Percentiles rank a stretch among this genome's conserved stretches.
These are phyloP conservation scores for Caenorhabditis sulstoni DNA, from an alignment of 2,888 invertebrate species.

Conservation along the genomic window DNA sequence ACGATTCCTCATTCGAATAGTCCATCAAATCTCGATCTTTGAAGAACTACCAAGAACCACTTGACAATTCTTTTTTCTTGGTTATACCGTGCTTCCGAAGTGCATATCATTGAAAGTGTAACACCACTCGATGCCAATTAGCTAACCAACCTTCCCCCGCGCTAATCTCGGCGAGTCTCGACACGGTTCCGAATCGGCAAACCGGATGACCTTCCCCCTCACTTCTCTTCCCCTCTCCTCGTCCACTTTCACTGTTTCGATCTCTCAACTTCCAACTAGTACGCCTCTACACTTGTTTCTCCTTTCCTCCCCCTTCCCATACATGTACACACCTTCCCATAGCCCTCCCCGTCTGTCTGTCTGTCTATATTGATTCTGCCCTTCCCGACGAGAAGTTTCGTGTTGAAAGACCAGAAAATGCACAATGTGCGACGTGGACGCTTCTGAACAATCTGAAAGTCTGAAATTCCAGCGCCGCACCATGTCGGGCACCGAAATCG, in stretches of 20 bases:
- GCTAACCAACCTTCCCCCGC: no score
- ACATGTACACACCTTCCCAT: not conserved
- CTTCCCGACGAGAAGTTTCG: slow-evolving; percentile 1
- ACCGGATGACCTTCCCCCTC: slow-evolving; percentile 1
- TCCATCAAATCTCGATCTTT: no score
- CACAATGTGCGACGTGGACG: slow-evolving; percentile 7
- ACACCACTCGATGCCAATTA: no score
- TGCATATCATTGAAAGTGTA: no score
- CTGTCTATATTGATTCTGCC: slow-evolving; percentile 10
- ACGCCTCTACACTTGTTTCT: not conserved
- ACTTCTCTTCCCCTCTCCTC: no score
- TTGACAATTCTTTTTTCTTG: no score
- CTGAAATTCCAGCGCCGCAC: slow-evolving; percentile 59
- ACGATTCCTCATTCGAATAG: no score
- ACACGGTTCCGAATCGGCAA: no score
- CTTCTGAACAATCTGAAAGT: not conserved
- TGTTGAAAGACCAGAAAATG: slow-evolving; percentile 1
- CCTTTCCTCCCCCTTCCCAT: not conserved
- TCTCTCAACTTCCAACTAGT: not conserved
- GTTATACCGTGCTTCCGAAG: slow-evolving; percentile 14
- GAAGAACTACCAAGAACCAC: no score
- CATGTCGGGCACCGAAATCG: slow-evolving; percentile 67
- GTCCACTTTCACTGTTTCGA: not conserved
- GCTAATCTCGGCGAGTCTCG: no score
- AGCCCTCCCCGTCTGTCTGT: not conserved